phyloP scores from a whole-genome alignment of 2,797 vertebrate genomes.

The Margarornis squamiger region DNA sequence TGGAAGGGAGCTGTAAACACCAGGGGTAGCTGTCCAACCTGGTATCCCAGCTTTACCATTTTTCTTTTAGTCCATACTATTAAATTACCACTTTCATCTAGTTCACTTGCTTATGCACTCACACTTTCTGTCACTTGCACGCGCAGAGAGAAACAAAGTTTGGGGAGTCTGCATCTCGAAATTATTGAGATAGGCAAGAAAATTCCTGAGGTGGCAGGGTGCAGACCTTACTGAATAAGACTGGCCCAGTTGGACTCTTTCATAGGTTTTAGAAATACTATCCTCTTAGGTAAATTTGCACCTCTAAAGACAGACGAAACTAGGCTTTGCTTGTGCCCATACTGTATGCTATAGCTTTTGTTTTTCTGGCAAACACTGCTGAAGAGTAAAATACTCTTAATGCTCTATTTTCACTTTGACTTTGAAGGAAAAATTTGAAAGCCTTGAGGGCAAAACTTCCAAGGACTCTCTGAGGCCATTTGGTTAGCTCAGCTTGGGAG shows the following conservation, averaged over 20 bases:
- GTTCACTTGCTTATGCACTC: neutral
- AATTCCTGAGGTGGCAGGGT: neutral
- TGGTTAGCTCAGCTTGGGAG: neutral
- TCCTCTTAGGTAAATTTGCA: neutral
- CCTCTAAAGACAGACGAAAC: neutral
- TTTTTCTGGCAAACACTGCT: neutral
- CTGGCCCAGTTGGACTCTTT: neutral
- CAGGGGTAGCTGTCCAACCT: neutral
- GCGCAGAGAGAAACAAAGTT: neutral
- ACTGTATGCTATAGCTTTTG: neutral
- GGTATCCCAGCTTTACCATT: neutral
- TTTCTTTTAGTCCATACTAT: neutral
- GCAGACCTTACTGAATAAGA: neutral
- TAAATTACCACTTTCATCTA: neutral
- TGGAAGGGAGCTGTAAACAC: neutral
- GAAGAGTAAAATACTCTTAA: neutral
- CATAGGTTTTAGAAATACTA: neutral
- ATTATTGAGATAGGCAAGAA: neutral
- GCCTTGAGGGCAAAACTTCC: rapidly evolving
- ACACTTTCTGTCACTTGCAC: rapidly evolving
- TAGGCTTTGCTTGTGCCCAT: neutral
- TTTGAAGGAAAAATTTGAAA: neutral
- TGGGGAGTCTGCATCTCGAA: neutral
- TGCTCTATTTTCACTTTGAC: neutral
- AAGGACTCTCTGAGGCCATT: neutral